phyloP scores from a whole-genome alignment of 2,113 vertebrate genomes.

The Nematolebias whitei region DNA sequence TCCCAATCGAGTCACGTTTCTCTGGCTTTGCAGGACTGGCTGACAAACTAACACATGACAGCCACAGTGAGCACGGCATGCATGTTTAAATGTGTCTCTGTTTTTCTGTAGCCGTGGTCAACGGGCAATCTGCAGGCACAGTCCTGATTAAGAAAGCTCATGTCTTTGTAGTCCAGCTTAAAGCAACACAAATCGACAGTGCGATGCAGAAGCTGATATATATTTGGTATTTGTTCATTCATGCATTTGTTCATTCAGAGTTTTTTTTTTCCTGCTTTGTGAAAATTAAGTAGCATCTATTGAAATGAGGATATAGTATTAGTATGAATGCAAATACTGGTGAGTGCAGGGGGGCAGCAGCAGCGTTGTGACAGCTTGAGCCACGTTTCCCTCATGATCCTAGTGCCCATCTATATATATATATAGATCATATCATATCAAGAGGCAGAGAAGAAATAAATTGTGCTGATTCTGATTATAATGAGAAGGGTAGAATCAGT shows the following conservation, averaged over 20 bases:
- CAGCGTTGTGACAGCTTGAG: conserved; percentile 63
- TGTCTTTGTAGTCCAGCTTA: conserved; percentile 24
- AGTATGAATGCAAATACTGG: background rate
- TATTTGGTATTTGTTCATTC: conserved; percentile 37
- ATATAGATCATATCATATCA: too few species aligned
- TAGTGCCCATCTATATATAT: conserved; percentile 45
- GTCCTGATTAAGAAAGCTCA: conserved; percentile 44
- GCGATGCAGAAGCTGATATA: conserved; percentile 12
- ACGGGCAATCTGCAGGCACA: conserved; percentile 46
- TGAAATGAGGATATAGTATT: conserved; percentile 5
- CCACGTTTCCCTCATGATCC: conserved; percentile 58
- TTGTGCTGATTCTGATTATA: conserved; percentile 29
- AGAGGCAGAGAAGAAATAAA: conserved; percentile 15
- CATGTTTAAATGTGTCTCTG: background rate
- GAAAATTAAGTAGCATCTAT: conserved; percentile 35
- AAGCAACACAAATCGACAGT: conserved; percentile 14
- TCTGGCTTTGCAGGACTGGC: conserved; percentile 50
- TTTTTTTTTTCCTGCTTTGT: conserved; percentile 16
- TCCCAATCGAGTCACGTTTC: conserved; percentile 64
- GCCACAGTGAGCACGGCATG: conserved; percentile 13
- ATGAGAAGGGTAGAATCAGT: conserved; percentile 24
- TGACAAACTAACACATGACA: conserved; percentile 67
- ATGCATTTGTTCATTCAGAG: conserved; percentile 28
- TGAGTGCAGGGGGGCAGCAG: conserved; percentile 52
- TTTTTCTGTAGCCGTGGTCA: conserved; percentile 9